Percentiles rank a stretch among this genome's conserved stretches.
phyloP scores from a whole-genome alignment of 2,888 invertebrate species.

The Cheilosia variabilis region DNA sequence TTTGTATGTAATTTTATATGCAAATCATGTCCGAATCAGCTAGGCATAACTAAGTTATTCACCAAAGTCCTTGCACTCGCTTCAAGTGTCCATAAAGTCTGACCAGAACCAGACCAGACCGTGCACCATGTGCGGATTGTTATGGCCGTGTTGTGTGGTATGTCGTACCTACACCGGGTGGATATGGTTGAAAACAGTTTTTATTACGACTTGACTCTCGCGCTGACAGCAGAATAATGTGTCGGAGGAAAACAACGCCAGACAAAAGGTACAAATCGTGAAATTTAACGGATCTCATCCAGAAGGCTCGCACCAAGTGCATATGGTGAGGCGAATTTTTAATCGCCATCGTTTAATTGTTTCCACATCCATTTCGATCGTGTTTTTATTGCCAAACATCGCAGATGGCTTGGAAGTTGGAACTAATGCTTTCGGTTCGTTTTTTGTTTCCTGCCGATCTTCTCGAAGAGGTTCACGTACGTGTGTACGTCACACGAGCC shows the following conservation, averaged over 20 bases:
- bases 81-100: constrained; percentile 33
- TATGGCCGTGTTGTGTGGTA: constrained; percentile 28
- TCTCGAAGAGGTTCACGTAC: not conserved
- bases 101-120: not conserved
- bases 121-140: constrained; percentile 28
- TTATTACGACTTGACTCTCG: constrained; percentile 52
- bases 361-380: constrained; percentile 33
- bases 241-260: not conserved
- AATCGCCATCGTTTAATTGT: constrained; percentile 66
- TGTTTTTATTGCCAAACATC: constrained; percentile 39
- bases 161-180: constrained; percentile 20
- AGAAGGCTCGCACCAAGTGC: constrained; percentile 16
- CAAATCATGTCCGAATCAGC: constrained; percentile 44
- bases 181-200: constrained; percentile 34
- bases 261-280: constrained; percentile 7
- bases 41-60: constrained; percentile 70
- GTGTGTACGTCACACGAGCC: constrained; percentile 2
- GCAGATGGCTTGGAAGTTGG: constrained; percentile 57
- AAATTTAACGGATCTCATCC: constrained; percentile 16
- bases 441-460: not conserved
- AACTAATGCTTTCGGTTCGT: constrained; percentile 47
- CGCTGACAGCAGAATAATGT: constrained; percentile 50
- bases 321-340: constrained; percentile 71
- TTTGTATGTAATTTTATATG: constrained; percentile 42
- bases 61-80: constrained; percentile 23